Evolutionary conservation across 53 echinoderm and acorn worm genomes (phyloP).

Genomic region (Paracentrotus lividus): DNA sequence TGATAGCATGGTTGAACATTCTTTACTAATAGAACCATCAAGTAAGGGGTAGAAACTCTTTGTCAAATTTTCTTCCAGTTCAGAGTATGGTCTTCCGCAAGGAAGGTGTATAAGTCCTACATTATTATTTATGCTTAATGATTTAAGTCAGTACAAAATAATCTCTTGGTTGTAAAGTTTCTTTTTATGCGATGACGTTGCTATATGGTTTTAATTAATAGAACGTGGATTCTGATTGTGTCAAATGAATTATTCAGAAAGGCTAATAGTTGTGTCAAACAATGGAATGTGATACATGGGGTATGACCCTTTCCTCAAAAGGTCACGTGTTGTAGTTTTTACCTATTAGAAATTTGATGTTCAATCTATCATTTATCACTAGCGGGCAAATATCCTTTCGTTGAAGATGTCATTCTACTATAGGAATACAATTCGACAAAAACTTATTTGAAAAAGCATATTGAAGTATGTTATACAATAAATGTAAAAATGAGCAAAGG

Average conservation of each 20-base stretch:
- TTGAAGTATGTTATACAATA: no score
- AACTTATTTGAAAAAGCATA: slow-evolving; percentile 3
- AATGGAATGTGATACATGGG: slow-evolving; percentile 21
- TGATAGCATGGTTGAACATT: background rate
- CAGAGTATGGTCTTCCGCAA: background rate
- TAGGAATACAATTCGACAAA: background rate
- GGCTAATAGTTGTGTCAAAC: no score
- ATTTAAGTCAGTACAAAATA: background rate
- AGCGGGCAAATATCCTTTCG: background rate
- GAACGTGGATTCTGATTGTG: background rate
- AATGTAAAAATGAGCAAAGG: no score
- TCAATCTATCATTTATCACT: background rate
- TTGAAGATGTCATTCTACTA: background rate
- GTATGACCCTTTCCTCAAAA: background rate
- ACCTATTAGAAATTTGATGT: slow-evolving; percentile 3
- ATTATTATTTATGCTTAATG: background rate
- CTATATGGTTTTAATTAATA: background rate
- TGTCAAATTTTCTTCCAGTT: background rate
- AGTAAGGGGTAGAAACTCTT: background rate
- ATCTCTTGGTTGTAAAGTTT: background rate
- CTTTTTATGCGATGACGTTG: slow-evolving; percentile 24
- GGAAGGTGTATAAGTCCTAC: slow-evolving; percentile 39
- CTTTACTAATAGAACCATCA: slow-evolving; percentile 10
- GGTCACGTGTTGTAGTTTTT: background rate
- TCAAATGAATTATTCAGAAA: no score